phyloP scores from a whole-genome alignment of 2,113 vertebrate species.

The Rhabdornis inornatus region DNA sequence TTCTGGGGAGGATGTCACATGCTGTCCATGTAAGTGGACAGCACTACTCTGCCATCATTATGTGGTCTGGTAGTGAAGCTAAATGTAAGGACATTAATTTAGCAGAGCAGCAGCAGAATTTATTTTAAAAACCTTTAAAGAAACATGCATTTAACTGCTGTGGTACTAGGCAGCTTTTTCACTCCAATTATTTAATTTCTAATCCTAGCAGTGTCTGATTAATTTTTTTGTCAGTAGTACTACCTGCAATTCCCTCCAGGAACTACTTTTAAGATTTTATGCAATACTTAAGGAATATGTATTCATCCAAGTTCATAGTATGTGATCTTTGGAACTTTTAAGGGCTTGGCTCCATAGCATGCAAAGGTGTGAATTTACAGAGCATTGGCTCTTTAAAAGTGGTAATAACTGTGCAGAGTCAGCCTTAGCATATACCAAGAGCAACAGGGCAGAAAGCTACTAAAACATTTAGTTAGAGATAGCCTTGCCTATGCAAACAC shows the following conservation, averaged over 20 bases:
- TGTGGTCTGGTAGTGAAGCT: not conserved
- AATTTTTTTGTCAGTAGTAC: not conserved
- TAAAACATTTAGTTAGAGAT: not conserved
- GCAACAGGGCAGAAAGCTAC: not conserved
- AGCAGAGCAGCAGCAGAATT: not conserved
- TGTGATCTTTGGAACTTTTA: not conserved
- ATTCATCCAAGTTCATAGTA: not conserved
- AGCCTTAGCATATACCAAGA: not conserved
- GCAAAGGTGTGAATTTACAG: not conserved
- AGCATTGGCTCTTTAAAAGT: not conserved
- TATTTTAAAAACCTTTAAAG: not conserved
- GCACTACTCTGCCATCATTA: not conserved
- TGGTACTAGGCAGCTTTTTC: not conserved
- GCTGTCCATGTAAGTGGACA: not conserved
- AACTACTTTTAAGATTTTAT: not conserved
- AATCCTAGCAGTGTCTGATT: not conserved
- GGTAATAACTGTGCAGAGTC: not conserved
- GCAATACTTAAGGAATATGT: not conserved
- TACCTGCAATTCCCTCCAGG: not conserved
- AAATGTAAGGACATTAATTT: not conserved
- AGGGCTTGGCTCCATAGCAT: not conserved
- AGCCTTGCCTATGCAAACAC: not conserved
- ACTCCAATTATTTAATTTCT: not conserved
- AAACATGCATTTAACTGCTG: not conserved
- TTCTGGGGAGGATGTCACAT: not conserved